Conservation (phyloP, 1,140 invertebrate genomes). For the Protaetia brevitarsis region DNA sequence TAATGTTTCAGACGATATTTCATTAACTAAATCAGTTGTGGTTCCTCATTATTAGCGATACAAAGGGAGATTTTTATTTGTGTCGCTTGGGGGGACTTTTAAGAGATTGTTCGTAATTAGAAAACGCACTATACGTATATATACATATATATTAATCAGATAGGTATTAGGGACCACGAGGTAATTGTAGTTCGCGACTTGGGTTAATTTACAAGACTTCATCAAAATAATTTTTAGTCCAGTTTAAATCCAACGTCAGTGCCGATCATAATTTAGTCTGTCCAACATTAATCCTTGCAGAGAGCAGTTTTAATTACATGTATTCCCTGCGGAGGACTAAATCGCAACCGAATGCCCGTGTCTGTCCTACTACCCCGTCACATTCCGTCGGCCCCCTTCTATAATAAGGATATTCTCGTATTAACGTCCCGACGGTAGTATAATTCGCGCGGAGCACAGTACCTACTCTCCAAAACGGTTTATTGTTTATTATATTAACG, state of each 20-base stretch:
- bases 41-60: too few relatives aligned
- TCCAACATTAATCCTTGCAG: conserved; percentile 43
- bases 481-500: conserved; percentile 24
- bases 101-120: too few relatives aligned
- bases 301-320: conserved; percentile 46
- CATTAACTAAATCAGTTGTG: too few relatives aligned
- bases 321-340: conserved; percentile 39
- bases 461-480: conserved; percentile 2
- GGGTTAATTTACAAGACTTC: conserved; percentile 29
- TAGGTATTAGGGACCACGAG: not conserved
- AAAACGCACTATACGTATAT: too few relatives aligned
- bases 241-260: conserved; percentile 34
- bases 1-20: too few relatives aligned
- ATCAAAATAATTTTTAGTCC: conserved; percentile 38
- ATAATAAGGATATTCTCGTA: not conserved
- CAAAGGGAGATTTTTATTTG: too few relatives aligned
- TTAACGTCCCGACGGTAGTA: not conserved
- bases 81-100: too few relatives aligned
- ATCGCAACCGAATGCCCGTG: conserved; percentile 31
- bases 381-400: not conserved
- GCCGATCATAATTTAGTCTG: conserved; percentile 43
- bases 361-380: not conserved
- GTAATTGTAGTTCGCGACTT: conserved; percentile 13
- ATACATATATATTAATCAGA: conserved; percentile 22
- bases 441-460: not conserved